Evolutionary conservation across 2,113 vertebrate genomes (phyloP).

Genomic region (Helogale parvula): DNA sequence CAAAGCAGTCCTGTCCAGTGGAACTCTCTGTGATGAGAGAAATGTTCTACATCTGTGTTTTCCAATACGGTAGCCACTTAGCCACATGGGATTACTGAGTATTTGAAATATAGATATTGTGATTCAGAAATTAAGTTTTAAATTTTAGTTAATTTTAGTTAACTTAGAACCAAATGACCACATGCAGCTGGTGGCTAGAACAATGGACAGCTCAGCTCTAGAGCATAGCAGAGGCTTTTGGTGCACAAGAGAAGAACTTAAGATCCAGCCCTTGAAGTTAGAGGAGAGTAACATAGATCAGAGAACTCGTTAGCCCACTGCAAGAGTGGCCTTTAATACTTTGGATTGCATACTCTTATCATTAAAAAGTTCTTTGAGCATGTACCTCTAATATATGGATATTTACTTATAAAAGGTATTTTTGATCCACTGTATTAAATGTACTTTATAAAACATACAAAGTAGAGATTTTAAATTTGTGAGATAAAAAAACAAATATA

Average conservation of each 20-base stretch:
- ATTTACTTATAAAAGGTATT: background rate
- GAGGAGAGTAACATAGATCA: background rate
- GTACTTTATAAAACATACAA: slow-evolving; percentile 24
- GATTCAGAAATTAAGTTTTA: background rate
- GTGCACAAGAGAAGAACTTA: background rate
- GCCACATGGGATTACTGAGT: background rate
- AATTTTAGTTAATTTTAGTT: slow-evolving; percentile 37
- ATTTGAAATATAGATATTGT: background rate
- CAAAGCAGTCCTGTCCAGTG: background rate
- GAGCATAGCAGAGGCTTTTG: background rate
- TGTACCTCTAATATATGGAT: background rate
- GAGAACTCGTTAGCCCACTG: background rate
- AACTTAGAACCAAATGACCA: background rate
- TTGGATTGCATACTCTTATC: background rate
- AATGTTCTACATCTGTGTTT: background rate
- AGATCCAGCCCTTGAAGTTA: background rate
- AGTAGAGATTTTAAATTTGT: slow-evolving; percentile 46
- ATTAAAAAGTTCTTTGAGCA: background rate
- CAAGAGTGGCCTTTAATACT: background rate
- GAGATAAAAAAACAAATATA: slow-evolving; percentile 9
- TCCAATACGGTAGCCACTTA: background rate
- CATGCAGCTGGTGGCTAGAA: background rate
- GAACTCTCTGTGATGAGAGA: background rate
- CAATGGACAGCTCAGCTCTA: background rate
- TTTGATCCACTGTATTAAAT: background rate